phyloP scores from a whole-genome alignment of 2,888 invertebrate genomes.

The Aleiodes alternator region DNA sequence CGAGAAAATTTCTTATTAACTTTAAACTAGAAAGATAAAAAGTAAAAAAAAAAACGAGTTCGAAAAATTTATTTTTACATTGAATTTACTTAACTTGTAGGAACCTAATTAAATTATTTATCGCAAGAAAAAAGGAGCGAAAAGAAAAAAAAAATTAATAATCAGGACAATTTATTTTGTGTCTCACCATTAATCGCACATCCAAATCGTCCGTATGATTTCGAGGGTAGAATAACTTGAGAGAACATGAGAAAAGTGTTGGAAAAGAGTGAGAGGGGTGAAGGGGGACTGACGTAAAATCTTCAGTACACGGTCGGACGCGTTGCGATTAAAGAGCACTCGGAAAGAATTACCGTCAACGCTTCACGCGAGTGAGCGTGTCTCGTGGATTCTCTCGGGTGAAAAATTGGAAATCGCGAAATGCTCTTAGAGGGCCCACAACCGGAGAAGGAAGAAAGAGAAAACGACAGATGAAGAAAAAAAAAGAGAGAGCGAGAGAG shows the following conservation, averaged over 20 bases:
- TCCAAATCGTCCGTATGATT: constrained; percentile 16
- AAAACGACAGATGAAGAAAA: too few relatives aligned
- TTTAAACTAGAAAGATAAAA: background rate
- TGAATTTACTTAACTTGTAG: too few relatives aligned
- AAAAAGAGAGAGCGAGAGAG: background rate
- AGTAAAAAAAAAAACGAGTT: background rate
- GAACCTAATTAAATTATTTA: too few relatives aligned
- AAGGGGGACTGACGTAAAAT: background rate
- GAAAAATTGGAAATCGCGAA: constrained; percentile 70
- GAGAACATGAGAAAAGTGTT: background rate
- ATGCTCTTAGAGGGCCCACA: constrained; percentile 61
- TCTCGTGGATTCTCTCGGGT: constrained; percentile 59
- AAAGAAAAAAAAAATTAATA: too few relatives aligned
- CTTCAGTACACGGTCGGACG: constrained; percentile 26
- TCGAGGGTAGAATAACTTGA: constrained; percentile 26
- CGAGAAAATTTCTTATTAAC: constrained; percentile 3
- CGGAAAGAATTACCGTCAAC: constrained; percentile 48
- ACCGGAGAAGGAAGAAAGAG: background rate
- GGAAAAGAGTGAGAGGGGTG: background rate
- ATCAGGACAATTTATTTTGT: too few relatives aligned
- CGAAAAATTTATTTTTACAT: too few relatives aligned
- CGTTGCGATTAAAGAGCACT: constrained; percentile 47
- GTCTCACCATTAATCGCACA: background rate
- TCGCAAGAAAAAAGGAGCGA: too few relatives aligned
- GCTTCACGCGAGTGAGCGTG: constrained; percentile 38